phyloP scores from a whole-genome alignment of 2,113 vertebrate genomes.

The Nothoprocta perdicaria region DNA sequence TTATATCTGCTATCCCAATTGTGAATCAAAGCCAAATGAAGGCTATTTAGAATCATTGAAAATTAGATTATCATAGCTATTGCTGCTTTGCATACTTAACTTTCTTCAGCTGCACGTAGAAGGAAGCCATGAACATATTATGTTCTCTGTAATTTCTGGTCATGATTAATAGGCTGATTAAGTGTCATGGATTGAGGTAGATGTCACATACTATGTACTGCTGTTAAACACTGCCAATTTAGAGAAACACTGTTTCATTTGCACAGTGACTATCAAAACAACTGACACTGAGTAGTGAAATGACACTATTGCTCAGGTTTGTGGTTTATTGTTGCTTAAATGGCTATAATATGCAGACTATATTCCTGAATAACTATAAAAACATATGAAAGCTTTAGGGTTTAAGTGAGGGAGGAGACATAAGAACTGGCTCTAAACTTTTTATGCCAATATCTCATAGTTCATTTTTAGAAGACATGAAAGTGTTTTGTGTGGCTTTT shows the following conservation, averaged over 20 bases:
- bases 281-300: not conserved
- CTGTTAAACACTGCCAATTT: conserved; percentile 27
- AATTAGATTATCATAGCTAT: not conserved
- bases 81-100: not conserved
- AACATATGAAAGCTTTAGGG: not conserved
- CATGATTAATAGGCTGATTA: conserved; percentile 50
- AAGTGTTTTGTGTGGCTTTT: not conserved
- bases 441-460: not conserved
- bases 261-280: conserved; percentile 37
- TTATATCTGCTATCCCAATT: not conserved
- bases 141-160: not conserved
- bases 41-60: not conserved
- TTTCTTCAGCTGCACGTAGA: not conserved
- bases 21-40: not conserved
- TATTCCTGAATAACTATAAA: conserved; percentile 14
- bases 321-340: conserved; percentile 18
- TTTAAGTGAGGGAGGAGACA: not conserved
- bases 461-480: conserved; percentile 5
- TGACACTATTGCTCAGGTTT: conserved; percentile 37
- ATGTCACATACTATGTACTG: conserved; percentile 26
- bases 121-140: not conserved
- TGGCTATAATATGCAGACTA: not conserved
- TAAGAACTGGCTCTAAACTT: not conserved
- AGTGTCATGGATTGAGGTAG: not conserved
- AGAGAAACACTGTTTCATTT: conserved; percentile 24